These are phyloP conservation scores for Actias luna DNA, from an alignment of 2,888 invertebrate species.

Conservation along the genomic window DNA sequence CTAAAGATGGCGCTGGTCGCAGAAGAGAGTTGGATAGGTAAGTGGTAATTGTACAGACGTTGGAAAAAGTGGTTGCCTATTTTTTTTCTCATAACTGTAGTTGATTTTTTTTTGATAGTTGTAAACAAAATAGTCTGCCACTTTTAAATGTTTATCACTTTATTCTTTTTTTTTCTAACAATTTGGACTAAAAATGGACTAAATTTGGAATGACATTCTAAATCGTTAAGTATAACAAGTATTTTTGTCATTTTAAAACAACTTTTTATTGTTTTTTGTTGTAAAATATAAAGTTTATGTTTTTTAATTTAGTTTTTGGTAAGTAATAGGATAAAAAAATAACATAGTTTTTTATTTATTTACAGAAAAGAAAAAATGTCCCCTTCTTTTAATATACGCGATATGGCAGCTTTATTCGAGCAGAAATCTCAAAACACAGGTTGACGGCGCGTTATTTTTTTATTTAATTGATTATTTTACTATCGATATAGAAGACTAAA, in stretches of 20 bases:
- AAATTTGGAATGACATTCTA: slow-evolving; percentile 4
- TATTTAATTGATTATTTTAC: slow-evolving; percentile 18
- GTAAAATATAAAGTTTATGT: no score
- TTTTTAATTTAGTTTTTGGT: no score
- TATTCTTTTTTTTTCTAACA: not conserved
- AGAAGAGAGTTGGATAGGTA: slow-evolving; percentile 10
- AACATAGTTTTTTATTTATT: slow-evolving; percentile 11
- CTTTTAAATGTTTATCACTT: not conserved
- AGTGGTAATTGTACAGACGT: not conserved
- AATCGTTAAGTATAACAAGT: not conserved
- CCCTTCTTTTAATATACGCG: slow-evolving; percentile 88
- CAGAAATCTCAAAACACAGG: slow-evolving; percentile 82
- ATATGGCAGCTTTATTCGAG: slow-evolving; percentile 92
- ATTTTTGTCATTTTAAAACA: not conserved
- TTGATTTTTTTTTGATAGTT: not conserved
- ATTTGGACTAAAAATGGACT: not conserved
- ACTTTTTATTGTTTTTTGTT: not conserved
- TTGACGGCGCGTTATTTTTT: slow-evolving; percentile 37
- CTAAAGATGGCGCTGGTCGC: slow-evolving; percentile 2
- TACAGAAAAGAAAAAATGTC: slow-evolving; percentile 86
- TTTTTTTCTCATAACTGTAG: not conserved
- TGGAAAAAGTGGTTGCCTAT: not conserved
- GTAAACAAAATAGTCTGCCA: not conserved
- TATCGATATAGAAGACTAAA: no score
- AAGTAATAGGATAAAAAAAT: not conserved